Base-by-base conservation (phyloP, 2,797 vertebrate genomes). In the Myotis daubentonii region DNA sequence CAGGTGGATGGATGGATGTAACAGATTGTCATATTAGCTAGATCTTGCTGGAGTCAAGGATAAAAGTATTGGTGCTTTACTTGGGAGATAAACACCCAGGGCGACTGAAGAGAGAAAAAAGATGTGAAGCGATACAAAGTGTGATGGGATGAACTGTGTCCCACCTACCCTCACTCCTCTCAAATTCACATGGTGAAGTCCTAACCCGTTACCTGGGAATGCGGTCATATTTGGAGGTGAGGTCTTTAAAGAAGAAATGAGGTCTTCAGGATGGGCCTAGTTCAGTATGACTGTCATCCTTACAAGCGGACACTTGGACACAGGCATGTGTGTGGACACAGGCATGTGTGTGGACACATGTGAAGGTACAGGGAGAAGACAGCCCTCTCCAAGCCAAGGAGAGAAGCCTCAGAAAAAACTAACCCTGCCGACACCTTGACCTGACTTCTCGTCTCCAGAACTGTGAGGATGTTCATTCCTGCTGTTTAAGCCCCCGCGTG, bases 41-140 rank as follows among this genome's bases (percentile, higher is more conserved):
- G 8, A 2, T 25, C 36, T 82, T 5, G 16, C 44, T 5, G 6
- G 13, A 49, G 20, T 74, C 55, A 55, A 70, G 9, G 49, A 62
- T 36, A 49, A 57, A 79, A 25, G 28, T n/a, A 17, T 0, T 6
- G 15, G 38, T 74, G 22, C n/a, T 88, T 94, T 28, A 41, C 33
- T 55, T 78, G 81, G 2, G 65, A 75, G 72, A 8, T 51, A 33
- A 11, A 86, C 51, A 41, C 15, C 33, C 65, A 76, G 66, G 51
- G n/a, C 4, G 53, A 12, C 44, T 41, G 36, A 38, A 36, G 20
- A 87, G 75, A 89, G 33, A 57, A 81, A 84, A 72, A 44, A 38
- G 65, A 78, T 47, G 8, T 16, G 62, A 94, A 44, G 30, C 44
- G 8, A 62, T 86, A 94, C 28, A 47, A 95, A 28, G 47, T 51